phyloP scores from a whole-genome alignment of 2,888 invertebrate genomes.

The Leptopterna dolabrata region DNA sequence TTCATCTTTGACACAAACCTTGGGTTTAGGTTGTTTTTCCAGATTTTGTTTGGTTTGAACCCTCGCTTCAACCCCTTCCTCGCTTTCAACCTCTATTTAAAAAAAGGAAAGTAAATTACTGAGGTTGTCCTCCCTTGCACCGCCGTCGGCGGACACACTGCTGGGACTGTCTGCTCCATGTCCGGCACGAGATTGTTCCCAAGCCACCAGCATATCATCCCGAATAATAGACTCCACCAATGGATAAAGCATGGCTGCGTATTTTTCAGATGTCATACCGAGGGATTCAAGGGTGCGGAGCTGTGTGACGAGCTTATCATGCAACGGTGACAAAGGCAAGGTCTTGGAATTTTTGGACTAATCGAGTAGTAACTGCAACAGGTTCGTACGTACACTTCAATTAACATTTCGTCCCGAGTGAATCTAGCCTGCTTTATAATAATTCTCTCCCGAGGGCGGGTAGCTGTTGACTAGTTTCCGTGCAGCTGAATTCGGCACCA shows the following conservation, averaged over 20 bases:
- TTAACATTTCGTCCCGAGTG: constrained; percentile 62
- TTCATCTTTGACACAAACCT: background rate
- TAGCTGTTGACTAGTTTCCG: background rate
- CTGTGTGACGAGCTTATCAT: constrained; percentile 64
- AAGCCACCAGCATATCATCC: constrained; percentile 60
- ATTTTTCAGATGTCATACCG: constrained; percentile 10
- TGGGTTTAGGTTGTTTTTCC: background rate
- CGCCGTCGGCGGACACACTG: no score
- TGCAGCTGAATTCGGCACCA: background rate
- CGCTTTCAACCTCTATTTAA: background rate
- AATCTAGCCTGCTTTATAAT: constrained; percentile 52
- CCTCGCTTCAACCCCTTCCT: background rate
- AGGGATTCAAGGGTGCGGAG: background rate
- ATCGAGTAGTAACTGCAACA: constrained; percentile 62
- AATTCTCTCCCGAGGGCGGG: background rate
- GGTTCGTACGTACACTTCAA: constrained; percentile 63
- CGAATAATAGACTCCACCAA: constrained; percentile 12
- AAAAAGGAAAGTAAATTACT: background rate
- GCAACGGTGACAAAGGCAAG: constrained; percentile 30
- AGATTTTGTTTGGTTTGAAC: background rate
- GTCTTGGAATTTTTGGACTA: constrained; percentile 56
- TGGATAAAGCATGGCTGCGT: constrained; percentile 8
- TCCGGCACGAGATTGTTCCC: constrained; percentile 45
- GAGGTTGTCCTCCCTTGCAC: background rate
- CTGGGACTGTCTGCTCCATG: no score